Evolutionary conservation across 1,140 invertebrate genomes (phyloP), one percentile per base, ranked within the genome.

Genomic region (Saccostrea echinata): DNA sequence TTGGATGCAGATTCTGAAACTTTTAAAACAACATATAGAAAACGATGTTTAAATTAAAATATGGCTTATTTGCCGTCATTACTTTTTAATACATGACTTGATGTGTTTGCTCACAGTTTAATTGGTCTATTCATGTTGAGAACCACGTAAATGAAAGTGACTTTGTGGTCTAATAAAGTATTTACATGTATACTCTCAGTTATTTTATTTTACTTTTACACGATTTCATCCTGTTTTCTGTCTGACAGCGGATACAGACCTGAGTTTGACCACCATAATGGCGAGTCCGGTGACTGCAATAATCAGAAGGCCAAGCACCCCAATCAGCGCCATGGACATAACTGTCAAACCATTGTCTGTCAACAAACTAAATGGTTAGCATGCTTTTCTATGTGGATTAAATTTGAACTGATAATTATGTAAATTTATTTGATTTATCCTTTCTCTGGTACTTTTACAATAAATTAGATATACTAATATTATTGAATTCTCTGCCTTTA

Each of bases 211-310:
- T 43, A 43, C 43, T 43, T 43, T 43, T 4, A 43, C 43, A 43
- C 6, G 55, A 57, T 57, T 6, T 6, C 16, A 61, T 61, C 55
- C 55, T 21, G 16, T 61, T 57, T 53, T 61, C 18, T 61, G 13
- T 3, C 13, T 12, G 55, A 57, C 6, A 53, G 4, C 55, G 27
- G 68, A 76, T 76, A 76, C 68, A 30, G 27, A 76, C 68, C 68
- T 76, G 68, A 76, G 68, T 76, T 76, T 76, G 68, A 76, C 68
- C 27, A 76, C 24, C 68, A 76, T 76, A 2, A 76, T 76, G 30
- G 68, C 68, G 0, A 76, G 68, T 30, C 13, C 68, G 12, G 68
- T 76, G 68, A 76, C 68, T 0, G 27, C 68, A 13, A 76, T 76
- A 13, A 76, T 76, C 24, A 76, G 68, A 4, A 76, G 68, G 18